These are phyloP conservation scores for Gymnarchus niloticus DNA, from an alignment of 2,113 vertebrate species.

Conservation along the genomic window DNA sequence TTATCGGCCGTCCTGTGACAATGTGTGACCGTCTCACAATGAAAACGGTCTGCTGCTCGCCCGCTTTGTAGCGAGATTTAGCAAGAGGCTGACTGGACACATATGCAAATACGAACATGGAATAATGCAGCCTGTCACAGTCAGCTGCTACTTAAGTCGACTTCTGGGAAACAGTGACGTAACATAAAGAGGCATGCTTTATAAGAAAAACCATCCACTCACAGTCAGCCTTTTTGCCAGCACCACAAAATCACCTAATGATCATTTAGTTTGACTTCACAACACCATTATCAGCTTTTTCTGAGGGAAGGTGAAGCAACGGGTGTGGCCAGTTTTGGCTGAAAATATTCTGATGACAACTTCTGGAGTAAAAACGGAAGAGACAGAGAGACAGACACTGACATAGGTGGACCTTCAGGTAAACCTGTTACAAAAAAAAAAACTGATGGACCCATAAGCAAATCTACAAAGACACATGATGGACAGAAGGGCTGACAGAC, in stretches of 20 bases:
- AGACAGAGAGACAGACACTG: not conserved
- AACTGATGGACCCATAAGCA: not conserved
- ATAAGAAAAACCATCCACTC: not conserved
- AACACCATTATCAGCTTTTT: not conserved
- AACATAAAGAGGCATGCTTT: conserved; percentile 1
- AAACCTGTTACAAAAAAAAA: not conserved
- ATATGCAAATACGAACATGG: conserved; percentile 59
- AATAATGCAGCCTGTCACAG: conserved; percentile 52
- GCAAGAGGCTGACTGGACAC: conserved; percentile 55
- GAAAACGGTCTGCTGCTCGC: not conserved
- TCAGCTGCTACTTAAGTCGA: conserved; percentile 39
- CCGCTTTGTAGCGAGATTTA: not conserved
- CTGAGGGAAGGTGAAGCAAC: not conserved
- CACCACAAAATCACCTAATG: not conserved
- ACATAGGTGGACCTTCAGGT: not conserved
- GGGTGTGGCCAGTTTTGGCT: not conserved
- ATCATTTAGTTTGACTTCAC: not conserved
- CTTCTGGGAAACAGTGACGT: not conserved
- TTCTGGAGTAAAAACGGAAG: not conserved
- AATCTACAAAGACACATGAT: not conserved
- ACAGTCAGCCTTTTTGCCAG: not conserved
- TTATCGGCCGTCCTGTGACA: not conserved
- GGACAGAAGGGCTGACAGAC: conserved; percentile 19
- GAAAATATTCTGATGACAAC: not conserved
- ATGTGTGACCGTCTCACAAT: not conserved